Conservation (phyloP, 2,888 invertebrate species). For the Heteromyza rotundicornis region DNA sequence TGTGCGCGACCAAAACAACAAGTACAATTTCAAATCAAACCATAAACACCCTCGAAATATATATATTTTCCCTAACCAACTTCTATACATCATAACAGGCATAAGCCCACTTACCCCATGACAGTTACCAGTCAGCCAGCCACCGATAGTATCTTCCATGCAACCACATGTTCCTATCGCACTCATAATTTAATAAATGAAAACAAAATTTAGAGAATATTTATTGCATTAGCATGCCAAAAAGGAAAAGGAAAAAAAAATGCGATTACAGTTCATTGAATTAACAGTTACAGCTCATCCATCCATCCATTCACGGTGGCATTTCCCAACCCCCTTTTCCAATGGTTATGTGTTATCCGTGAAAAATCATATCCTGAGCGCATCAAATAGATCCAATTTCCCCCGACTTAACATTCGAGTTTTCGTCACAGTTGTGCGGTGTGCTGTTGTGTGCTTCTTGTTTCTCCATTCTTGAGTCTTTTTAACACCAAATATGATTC, state of each 20-base stretch:
- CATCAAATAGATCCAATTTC: constrained; percentile 18
- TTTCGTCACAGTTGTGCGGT: no score
- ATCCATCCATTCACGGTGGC: neutral
- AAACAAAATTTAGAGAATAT: constrained; percentile 37
- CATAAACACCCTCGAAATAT: neutral
- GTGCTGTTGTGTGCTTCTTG: neutral
- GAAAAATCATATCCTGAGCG: neutral
- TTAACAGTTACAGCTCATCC: constrained; percentile 5
- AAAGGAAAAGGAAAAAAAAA: constrained; percentile 1
- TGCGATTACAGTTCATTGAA: constrained; percentile 15
- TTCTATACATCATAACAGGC: neutral
- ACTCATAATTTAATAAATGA: constrained; percentile 37
- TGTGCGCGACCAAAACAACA: neutral
- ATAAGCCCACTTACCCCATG: neutral
- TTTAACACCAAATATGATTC: constrained; percentile 16
- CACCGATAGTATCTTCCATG: neutral
- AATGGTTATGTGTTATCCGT: neutral
- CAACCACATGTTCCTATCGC: neutral
- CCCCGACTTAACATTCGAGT: neutral
- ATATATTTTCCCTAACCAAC: neutral
- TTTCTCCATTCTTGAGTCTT: neutral
- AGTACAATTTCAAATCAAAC: neutral
- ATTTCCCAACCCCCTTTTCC: neutral
- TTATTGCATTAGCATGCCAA: constrained; percentile 31
- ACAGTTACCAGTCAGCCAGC: neutral